Base-by-base conservation (phyloP, 1,140 invertebrate genomes). In the Steinernema feltiae region DNA sequence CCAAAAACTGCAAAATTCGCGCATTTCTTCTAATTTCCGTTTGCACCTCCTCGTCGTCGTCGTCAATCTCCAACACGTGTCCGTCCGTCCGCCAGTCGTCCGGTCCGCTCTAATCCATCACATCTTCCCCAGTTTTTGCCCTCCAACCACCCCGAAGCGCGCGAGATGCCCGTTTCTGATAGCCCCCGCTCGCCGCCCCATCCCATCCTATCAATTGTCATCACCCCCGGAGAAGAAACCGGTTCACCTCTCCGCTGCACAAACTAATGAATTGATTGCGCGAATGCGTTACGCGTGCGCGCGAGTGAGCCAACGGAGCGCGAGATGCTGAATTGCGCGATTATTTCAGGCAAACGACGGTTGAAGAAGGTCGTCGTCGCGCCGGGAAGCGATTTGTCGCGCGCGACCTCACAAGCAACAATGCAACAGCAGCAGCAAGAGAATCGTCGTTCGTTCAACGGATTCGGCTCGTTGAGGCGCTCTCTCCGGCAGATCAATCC, bases 401-500 rank as follows among this genome's bases (percentile, higher is more conserved):
- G 53, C 35, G 35, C 35, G 35, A 41, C 35, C 7, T 18, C 35
- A 41, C 35, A 41, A 41, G 53, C 12, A 27, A 27, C 12, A 3
- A 63, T 63, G 53, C 53, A 63, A 27, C 53, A 63, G 24, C 53
- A 63, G 53, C 53, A 63, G 53, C n/a, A n/a, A n/a, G 53, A 63
- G 24, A 63, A 63, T 27, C 53, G 53, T 3, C 53, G 53, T 27
- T 63, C 53, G 53, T 63, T 63, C 53, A 63, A 63, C 53, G 53
- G 53, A 15, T 63, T 63, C 53, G 53, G 53, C 12, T 63, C 53
- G 12, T 21, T 83, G 7, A 48, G 82, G 30, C 82, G 82, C 30
- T 85, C 84, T 21, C 79, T 83, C 17, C 79, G 84, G 15, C 84
- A 85, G 74, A 83, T 83, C 29, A 83, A 85, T 70, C 81, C 84